A percentile compares a stretch with the other conserved stretches of the same genome.
phyloP scores from a whole-genome alignment of 2,113 vertebrate species.

The Phylloscopus trochilus region DNA sequence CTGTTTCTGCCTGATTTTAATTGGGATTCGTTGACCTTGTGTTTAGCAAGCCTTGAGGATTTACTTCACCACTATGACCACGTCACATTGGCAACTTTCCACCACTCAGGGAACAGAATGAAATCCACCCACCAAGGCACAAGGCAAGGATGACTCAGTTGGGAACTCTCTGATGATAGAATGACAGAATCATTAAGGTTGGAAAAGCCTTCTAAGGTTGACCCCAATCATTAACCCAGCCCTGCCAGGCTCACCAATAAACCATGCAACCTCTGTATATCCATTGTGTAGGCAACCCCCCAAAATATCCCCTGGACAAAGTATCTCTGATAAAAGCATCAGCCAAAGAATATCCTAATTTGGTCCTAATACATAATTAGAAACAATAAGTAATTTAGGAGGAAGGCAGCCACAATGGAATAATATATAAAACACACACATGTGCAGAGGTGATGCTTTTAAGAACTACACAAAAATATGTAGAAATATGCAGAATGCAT shows the following conservation, averaged over 20 bases:
- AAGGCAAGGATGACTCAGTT: background rate
- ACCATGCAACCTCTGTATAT: background rate
- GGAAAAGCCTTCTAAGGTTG: background rate
- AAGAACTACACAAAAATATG: background rate
- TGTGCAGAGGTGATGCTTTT: background rate
- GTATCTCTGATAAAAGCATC: background rate
- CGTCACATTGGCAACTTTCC: background rate
- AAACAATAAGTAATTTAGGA: background rate
- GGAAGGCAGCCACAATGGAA: background rate
- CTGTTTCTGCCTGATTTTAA: background rate
- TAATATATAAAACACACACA: background rate
- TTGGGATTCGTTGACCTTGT: background rate
- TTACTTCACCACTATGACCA: background rate
- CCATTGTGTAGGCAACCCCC: background rate
- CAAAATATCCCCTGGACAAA: background rate
- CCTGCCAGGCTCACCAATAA: background rate
- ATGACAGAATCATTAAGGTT: background rate
- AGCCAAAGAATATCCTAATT: background rate
- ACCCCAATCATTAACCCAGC: background rate
- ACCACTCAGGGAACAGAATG: background rate
- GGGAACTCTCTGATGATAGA: background rate
- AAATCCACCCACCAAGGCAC: background rate
- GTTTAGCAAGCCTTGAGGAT: background rate
- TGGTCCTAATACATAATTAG: background rate
- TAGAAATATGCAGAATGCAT: background rate